Conservation (phyloP, 2,113 vertebrate species). For the Haemorhous mexicanus region DNA sequence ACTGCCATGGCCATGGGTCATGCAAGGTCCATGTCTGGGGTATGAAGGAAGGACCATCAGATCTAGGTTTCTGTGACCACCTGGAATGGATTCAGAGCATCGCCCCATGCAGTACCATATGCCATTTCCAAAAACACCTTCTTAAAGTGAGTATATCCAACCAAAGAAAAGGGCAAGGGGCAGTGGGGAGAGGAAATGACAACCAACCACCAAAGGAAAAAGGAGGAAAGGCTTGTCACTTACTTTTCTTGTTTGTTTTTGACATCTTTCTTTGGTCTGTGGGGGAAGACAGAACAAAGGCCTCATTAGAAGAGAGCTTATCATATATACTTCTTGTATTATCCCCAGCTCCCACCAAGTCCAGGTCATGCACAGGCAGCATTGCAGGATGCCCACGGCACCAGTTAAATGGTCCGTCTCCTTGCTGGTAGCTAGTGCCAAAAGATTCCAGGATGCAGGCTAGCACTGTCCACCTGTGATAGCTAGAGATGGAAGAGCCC, state of each 20-base stretch:
- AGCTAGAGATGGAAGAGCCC: neutral
- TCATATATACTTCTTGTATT: neutral
- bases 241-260: conserved; percentile 92
- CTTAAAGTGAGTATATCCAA: conserved; percentile 23
- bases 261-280: conserved; percentile 91
- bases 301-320: conserved; percentile 39
- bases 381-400: neutral
- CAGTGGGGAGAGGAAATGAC: conserved; percentile 28
- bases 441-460: neutral
- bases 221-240: conserved; percentile 72
- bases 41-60: conserved; percentile 20
- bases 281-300: conserved; percentile 60
- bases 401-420: neutral
- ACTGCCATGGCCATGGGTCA: conserved; percentile 38
- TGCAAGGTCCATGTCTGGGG: conserved; percentile 43
- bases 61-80: conserved; percentile 45
- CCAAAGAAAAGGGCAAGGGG: conserved; percentile 28
- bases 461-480: neutral
- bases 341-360: neutral
- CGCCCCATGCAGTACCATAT: conserved; percentile 8
- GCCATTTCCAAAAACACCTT: conserved; percentile 34
- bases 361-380: neutral
- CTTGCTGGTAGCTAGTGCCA: neutral
- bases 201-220: conserved; percentile 48
- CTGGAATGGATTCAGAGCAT: conserved; percentile 65